Conservation (phyloP, 2,113 vertebrate genomes). For the Nesoenas mayeri region DNA sequence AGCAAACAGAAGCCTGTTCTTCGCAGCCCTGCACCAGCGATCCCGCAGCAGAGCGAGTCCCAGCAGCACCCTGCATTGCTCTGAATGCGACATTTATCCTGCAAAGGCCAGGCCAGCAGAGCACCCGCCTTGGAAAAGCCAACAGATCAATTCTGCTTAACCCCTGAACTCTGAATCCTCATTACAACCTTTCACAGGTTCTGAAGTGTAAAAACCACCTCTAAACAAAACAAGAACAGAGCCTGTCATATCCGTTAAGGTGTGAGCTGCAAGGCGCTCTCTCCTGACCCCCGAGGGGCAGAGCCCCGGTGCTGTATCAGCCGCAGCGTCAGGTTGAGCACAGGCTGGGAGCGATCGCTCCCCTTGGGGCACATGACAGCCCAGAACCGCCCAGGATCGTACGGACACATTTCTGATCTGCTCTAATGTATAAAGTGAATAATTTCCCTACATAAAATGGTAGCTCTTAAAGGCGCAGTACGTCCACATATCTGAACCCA, state of each 20-base stretch:
- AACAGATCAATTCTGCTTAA: slow-evolving; percentile 67
- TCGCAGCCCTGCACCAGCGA: background rate
- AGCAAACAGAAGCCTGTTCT: background rate
- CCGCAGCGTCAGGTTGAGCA: slow-evolving; percentile 28
- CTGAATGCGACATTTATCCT: slow-evolving; percentile 69
- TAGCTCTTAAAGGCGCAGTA: background rate
- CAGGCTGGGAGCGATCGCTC: slow-evolving; percentile 68
- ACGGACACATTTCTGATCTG: background rate
- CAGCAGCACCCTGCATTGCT: slow-evolving; percentile 68
- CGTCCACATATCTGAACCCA: background rate
- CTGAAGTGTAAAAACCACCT: background rate
- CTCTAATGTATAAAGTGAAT: background rate
- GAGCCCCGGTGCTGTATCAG: slow-evolving; percentile 9
- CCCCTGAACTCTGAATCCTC: slow-evolving; percentile 42
- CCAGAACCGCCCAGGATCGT: slow-evolving; percentile 38
- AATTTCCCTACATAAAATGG: background rate
- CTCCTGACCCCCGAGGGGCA: too few relatives aligned
- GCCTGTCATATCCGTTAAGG: background rate
- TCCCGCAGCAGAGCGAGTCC: slow-evolving; percentile 21
- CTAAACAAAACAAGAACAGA: background rate
- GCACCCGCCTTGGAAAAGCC: background rate
- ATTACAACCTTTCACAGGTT: background rate
- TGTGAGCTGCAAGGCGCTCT: too few relatives aligned
- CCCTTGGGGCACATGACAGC: slow-evolving; percentile 68
- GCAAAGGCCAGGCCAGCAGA: slow-evolving; percentile 43